phyloP scores from a whole-genome alignment of 2,797 vertebrate genomes.

The Ciconia nigra region DNA sequence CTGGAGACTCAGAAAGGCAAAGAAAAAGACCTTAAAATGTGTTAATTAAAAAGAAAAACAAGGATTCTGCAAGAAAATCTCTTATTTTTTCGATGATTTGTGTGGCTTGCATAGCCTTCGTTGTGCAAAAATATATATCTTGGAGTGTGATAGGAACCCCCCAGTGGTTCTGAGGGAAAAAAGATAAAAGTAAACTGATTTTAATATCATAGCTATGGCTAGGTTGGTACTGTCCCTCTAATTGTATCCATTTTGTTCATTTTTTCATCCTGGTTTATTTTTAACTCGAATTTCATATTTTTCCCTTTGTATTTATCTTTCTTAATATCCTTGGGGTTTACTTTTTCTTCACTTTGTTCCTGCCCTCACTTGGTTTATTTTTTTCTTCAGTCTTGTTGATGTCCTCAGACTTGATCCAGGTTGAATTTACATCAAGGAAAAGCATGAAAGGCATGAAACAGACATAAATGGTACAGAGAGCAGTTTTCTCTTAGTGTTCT shows the following conservation, averaged over 20 bases:
- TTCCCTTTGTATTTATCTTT: not conserved
- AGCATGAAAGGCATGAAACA: not conserved
- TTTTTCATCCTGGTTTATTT: not conserved
- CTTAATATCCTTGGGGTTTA: not conserved
- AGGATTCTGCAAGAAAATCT: not conserved
- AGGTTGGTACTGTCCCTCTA: not conserved
- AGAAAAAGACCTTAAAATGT: not conserved
- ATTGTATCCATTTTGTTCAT: not conserved
- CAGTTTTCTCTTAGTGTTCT: not conserved
- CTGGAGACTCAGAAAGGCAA: not conserved
- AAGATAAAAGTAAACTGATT: not conserved
- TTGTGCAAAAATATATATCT: not conserved
- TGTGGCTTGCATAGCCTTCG: not conserved
- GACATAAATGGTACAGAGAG: not conserved
- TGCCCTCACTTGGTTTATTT: not conserved
- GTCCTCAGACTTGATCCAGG: not conserved
- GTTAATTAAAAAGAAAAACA: constrained; percentile 23
- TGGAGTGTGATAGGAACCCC: not conserved
- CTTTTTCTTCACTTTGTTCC: not conserved
- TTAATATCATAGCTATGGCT: not conserved
- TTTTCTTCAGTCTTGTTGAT: not conserved
- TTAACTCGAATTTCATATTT: not conserved
- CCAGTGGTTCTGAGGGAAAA: not conserved
- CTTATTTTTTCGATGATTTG: not conserved
- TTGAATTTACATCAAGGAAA: constrained; percentile 17